Conservation (phyloP, 2,113 vertebrate genomes). For the Chaetodon auriga region DNA sequence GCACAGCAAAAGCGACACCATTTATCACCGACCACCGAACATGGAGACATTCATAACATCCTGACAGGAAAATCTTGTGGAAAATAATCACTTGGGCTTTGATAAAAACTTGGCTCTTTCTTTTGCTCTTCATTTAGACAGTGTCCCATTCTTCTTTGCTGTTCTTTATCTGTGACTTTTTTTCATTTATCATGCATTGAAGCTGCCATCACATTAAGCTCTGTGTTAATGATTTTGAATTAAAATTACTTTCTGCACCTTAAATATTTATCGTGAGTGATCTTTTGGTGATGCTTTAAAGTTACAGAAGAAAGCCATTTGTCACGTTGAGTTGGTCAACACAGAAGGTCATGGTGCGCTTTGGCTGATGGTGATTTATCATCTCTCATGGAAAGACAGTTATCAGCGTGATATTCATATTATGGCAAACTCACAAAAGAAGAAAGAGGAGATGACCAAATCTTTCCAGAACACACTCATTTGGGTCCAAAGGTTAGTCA, state of each 20-base stretch:
- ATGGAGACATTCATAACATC: constrained; percentile 99
- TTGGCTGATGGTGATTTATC: constrained; percentile 15
- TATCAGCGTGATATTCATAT: constrained; percentile 55
- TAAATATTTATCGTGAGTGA: background rate
- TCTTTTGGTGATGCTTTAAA: constrained; percentile 2
- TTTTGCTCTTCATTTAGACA: constrained; percentile 65
- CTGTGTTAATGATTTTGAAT: background rate
- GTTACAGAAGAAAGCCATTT: background rate
- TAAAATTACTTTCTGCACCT: background rate
- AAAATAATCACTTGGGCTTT: constrained; percentile 95
- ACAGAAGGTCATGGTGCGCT: background rate
- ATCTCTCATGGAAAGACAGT: constrained; percentile 41
- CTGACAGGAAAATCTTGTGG: constrained; percentile 98
- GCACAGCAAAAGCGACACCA: constrained; percentile 87
- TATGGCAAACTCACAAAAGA: constrained; percentile 52
- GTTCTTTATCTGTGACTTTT: constrained; percentile 39
- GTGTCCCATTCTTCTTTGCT: constrained; percentile 64
- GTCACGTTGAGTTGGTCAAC: background rate
- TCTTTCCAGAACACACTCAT: constrained; percentile 74
- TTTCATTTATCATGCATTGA: constrained; percentile 6
- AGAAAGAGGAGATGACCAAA: constrained; percentile 73
- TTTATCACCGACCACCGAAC: constrained; percentile 94
- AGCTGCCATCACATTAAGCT: background rate
- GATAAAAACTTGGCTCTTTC: constrained; percentile 88
- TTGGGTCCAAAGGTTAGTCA: constrained; percentile 73